Evolutionary conservation across 2,888 invertebrate species (phyloP), one percentile per base, ranked within the genome.

Genomic region (Geophilus truncorum): DNA sequence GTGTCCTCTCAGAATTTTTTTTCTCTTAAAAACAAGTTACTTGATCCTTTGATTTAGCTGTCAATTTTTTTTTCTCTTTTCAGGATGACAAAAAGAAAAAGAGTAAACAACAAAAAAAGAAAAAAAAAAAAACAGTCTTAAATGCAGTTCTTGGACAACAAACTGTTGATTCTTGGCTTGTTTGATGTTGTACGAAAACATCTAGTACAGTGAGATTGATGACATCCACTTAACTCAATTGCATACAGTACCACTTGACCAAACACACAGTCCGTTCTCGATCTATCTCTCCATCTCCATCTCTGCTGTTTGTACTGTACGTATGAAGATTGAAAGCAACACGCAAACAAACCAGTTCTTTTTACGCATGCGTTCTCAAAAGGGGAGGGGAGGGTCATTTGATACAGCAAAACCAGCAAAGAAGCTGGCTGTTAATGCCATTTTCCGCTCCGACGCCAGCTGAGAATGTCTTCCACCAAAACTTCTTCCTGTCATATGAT

Each of bases 401-500:
- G 62, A 62, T 62, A 23, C 6, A 1, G n/a, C 45, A 15, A 45
- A 45, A 40, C 40, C 12, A 5, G 4, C 5, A 45, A 62, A 62
- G 28, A 15, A 62, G 25, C 62, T 62, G 62, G 3, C 62, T 62
- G 62, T 23, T 62, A 62, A 62, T 62, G 25, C 62, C 28, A 62
- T 62, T 62, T 62, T 62, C 62, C 62, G 62, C 62, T 62, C 12
- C 25, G 15, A 62, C 62, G 62, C 62, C 62, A 62, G 62, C 62
- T 62, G 62, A 62, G 62, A 62, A 62, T 62, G 62, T 62, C 62
- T 62, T 62, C 62, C 10, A 62, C 62, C 62, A 62, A n/a, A n/a
- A 62, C 62, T 62, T 62, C 62, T 62, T 62, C 62, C 62, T 62
- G 62, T 62, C 62, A 62, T 62, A 62, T 62, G 62, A 62, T 62